Conservation (phyloP, 2,113 vertebrate genomes). For the Heteronetta atricapilla region DNA sequence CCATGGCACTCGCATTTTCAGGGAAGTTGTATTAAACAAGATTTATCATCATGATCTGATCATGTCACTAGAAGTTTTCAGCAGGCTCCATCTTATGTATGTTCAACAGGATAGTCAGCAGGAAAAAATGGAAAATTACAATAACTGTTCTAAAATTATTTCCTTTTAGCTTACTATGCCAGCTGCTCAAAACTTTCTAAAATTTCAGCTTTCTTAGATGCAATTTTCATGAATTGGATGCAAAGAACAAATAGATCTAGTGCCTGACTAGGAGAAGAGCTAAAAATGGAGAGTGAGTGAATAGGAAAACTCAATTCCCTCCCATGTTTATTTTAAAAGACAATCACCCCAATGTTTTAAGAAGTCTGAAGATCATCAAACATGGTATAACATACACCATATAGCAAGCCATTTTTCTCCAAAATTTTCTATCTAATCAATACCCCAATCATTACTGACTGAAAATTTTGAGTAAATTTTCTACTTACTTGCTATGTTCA, state of each 20-base stretch:
- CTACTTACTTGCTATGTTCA: not conserved
- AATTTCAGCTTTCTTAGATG: not conserved
- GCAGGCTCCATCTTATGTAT: not conserved
- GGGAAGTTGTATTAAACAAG: not conserved
- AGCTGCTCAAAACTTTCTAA: not conserved
- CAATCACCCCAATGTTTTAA: not conserved
- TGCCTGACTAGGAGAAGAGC: not conserved
- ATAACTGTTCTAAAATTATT: fast-evolving
- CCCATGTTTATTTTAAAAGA: not conserved
- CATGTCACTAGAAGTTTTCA: not conserved
- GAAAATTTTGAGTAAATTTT: not conserved
- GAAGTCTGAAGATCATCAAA: not conserved
- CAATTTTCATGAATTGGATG: not conserved
- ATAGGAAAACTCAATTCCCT: not conserved
- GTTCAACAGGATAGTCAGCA: not conserved
- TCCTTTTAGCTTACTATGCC: not conserved
- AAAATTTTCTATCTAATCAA: not conserved
- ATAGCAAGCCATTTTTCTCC: not conserved
- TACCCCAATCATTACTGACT: not conserved
- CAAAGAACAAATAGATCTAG: not conserved
- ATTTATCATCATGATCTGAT: not conserved
- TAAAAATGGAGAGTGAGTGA: not conserved
- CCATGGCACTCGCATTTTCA: not conserved
- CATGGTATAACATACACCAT: not conserved
- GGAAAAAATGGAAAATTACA: not conserved